A percentile compares a stretch with the other conserved stretches of the same genome.
Conservation (phyloP, 2,113 vertebrate genomes). For the Psammodynastes pulverulentus region DNA sequence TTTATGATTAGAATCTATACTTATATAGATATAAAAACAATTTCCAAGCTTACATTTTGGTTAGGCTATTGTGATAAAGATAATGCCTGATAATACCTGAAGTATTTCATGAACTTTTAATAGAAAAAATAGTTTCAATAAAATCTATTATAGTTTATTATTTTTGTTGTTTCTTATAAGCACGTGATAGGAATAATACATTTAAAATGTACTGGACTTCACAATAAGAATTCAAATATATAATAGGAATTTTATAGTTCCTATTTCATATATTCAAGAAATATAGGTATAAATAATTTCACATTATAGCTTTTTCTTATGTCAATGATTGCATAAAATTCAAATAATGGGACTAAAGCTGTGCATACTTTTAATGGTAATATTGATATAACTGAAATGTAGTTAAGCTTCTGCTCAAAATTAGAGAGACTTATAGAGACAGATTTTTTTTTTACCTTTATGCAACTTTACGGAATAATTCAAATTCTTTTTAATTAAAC, state of each 20-base stretch:
- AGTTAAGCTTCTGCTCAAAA: neutral
- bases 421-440: neutral
- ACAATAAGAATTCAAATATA: neutral
- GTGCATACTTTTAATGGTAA: neutral
- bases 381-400: neutral
- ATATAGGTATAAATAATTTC: neutral
- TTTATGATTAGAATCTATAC: conserved; percentile 31
- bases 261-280: neutral
- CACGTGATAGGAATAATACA: neutral
- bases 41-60: conserved; percentile 31
- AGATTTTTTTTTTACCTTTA: neutral
- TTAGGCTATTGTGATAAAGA: conserved; percentile 43
- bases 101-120: conserved; percentile 10
- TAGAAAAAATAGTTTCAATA: neutral
- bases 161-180: neutral
- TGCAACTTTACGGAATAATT: neutral
- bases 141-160: neutral
- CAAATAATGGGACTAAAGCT: neutral
- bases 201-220: neutral
- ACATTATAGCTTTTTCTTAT: neutral
- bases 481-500: neutral
- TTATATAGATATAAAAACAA: conserved; percentile 32
- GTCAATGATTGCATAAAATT: neutral
- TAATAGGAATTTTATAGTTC: neutral
- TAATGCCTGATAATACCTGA: conserved; percentile 14